Conservation (phyloP, 53 echinoderm and acorn worm species). For the Paracentrotus lividus region DNA sequence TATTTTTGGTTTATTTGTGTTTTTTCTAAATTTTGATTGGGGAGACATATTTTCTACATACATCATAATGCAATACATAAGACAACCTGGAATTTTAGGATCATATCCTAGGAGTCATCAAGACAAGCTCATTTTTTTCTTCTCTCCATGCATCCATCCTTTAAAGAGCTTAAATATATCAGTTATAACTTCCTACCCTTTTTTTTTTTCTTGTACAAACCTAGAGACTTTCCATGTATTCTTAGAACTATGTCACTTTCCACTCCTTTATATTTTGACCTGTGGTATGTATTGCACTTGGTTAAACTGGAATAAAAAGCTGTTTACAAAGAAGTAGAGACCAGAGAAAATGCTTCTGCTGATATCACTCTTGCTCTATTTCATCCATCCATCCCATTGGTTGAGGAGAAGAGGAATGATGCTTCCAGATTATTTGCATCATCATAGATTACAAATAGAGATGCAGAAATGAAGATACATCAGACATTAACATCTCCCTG, state of each 20-base stretch:
- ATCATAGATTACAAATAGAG: constrained; percentile 47
- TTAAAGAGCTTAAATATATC: neutral
- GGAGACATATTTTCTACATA: too few relatives aligned
- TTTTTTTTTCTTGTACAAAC: too few relatives aligned
- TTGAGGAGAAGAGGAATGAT: neutral
- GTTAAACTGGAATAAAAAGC: neutral
- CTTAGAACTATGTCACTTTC: neutral
- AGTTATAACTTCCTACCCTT: neutral
- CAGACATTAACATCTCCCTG: too few relatives aligned
- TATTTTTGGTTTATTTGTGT: too few relatives aligned
- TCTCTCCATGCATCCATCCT: neutral
- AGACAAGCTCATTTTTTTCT: neutral
- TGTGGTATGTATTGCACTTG: neutral
- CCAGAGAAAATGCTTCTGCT: too few relatives aligned
- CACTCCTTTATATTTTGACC: neutral
- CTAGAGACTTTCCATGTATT: too few relatives aligned
- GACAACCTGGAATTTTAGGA: too few relatives aligned
- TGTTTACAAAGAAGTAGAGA: neutral
- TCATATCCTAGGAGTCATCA: too few relatives aligned
- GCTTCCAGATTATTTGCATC: constrained; percentile 9
- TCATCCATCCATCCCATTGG: neutral
- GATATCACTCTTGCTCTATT: too few relatives aligned
- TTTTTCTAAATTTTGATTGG: too few relatives aligned
- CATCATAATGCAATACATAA: too few relatives aligned
- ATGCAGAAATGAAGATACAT: constrained; percentile 9